phyloP scores from a whole-genome alignment of 2,113 vertebrate species.

The Oenanthe oenanthe region DNA sequence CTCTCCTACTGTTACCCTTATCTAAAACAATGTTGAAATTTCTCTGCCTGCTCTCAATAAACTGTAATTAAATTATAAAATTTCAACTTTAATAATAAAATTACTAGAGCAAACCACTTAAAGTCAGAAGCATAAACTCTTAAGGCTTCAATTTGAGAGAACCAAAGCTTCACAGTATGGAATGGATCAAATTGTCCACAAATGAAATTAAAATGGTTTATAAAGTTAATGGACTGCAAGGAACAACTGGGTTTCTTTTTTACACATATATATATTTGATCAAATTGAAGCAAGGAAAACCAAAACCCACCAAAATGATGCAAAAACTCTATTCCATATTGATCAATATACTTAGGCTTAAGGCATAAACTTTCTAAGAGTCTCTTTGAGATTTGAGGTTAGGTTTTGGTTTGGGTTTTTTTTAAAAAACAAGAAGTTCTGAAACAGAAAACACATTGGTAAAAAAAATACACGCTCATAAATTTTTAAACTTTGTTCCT shows the following conservation, averaged over 20 bases:
- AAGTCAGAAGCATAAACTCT: not conserved
- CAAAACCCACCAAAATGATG: not conserved
- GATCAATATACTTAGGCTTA: not conserved
- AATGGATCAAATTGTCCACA: not conserved
- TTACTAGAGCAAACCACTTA: not conserved
- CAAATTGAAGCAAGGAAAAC: not conserved
- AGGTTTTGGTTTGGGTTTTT: fast-evolving
- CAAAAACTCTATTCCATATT: not conserved
- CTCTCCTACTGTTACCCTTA: not conserved
- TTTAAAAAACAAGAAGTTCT: not conserved
- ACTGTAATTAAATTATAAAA: not conserved
- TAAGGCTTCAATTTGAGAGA: not conserved
- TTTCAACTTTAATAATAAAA: not conserved
- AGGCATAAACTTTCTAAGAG: not conserved
- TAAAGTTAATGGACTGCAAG: not conserved
- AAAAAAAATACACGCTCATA: not conserved
- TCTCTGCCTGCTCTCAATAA: not conserved
- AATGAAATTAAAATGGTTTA: not conserved
- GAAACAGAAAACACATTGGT: not conserved
- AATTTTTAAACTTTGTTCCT: not conserved
- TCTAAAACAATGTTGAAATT: not conserved
- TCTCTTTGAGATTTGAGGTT: not conserved
- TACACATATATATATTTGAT: not conserved
- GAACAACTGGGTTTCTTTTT: not conserved
- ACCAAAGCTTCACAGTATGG: not conserved